Evolutionary conservation across 2,888 invertebrate genomes (phyloP).

Genomic region (Autographa gamma): DNA sequence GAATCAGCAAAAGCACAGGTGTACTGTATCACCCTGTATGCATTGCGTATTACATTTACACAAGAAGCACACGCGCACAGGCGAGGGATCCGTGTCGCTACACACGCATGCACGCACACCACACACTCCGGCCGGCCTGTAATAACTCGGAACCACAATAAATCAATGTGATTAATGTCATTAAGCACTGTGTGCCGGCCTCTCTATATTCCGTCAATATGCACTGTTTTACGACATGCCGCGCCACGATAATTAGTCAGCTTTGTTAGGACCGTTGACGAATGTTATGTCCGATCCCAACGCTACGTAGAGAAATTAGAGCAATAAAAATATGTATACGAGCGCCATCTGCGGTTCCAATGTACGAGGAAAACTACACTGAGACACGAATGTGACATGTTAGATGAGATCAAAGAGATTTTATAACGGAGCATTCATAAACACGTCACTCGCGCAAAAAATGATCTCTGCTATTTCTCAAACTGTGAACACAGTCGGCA

Average conservation of each 20-base stretch:
- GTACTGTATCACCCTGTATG: conserved; percentile 78
- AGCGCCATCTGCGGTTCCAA: conserved; percentile 64
- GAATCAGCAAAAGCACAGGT: conserved; percentile 61
- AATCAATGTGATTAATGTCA: conserved; percentile 90
- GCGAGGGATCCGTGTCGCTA: conserved; percentile 58
- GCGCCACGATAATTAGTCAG: conserved; percentile 88
- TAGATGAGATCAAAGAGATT: conserved; percentile 83
- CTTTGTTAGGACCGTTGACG: conserved; percentile 86
- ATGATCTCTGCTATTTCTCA: conserved; percentile 86
- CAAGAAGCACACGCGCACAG: conserved; percentile 79
- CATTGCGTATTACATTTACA: conserved; percentile 80
- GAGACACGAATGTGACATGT: conserved; percentile 73
- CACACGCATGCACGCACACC: conserved; percentile 77
- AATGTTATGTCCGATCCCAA: conserved; percentile 73
- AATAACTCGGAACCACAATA: conserved; percentile 90
- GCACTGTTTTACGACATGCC: conserved; percentile 89
- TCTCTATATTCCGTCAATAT: conserved; percentile 90
- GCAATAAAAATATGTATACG: conserved; percentile 74
- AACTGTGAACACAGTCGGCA: conserved; percentile 68
- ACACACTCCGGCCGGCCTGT: conserved; percentile 81
- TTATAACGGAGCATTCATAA: conserved; percentile 83
- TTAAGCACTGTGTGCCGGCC: conserved; percentile 89
- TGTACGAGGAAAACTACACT: conserved; percentile 62
- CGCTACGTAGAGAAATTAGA: conserved; percentile 71
- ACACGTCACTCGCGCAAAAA: conserved; percentile 83